A percentile compares a stretch with the other conserved stretches of the same genome.
phyloP scores from a whole-genome alignment of 1,140 invertebrate species.

The Antheraea pernyi region DNA sequence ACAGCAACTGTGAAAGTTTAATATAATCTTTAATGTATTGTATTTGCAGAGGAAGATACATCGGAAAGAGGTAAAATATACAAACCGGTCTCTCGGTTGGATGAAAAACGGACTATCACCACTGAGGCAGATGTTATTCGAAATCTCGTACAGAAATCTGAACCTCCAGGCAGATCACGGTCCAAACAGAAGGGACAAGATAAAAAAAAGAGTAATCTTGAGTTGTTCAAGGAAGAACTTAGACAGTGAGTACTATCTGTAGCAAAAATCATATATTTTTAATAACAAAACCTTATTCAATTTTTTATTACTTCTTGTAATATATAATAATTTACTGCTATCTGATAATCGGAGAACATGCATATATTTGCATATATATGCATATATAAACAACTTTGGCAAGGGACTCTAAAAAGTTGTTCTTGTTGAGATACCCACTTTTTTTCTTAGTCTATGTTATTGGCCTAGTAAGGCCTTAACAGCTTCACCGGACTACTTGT shows the following conservation, averaged over 20 bases:
- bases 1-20: background rate
- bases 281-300: too few species aligned
- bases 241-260: constrained; percentile 82
- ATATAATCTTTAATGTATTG: background rate
- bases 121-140: constrained; percentile 84
- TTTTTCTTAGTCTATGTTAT: too few species aligned
- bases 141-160: constrained; percentile 83
- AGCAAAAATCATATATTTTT: too few species aligned
- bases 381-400: too few species aligned
- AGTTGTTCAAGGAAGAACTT: constrained; percentile 97
- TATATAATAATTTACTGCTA: too few species aligned
- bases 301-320: too few species aligned
- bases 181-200: constrained; percentile 91
- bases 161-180: constrained; percentile 69
- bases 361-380: too few species aligned
- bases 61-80: constrained; percentile 95
- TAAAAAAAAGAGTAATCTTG: constrained; percentile 98
- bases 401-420: too few species aligned
- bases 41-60: constrained; percentile 87
- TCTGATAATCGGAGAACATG: too few species aligned
- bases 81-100: constrained; percentile 92
- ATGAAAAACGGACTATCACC: constrained; percentile 69
- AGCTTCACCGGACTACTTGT: too few species aligned
- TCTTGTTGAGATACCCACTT: too few species aligned
- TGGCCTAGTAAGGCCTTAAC: too few species aligned